Evolutionary conservation across 2,113 vertebrate species (phyloP).

Genomic region (Phylloscopus whistleri): DNA sequence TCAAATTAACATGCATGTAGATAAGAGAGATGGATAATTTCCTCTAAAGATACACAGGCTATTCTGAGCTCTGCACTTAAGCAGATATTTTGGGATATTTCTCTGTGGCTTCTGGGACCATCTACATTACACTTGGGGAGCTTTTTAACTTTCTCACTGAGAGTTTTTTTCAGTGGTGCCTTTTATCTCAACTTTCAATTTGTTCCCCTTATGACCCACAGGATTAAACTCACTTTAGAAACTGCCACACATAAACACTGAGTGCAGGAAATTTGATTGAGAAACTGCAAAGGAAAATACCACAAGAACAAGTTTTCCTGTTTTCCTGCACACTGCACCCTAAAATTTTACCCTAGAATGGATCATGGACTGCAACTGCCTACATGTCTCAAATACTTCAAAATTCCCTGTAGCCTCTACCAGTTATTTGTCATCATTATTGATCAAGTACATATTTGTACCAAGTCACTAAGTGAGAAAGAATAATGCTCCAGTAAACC

Average conservation of each 20-base stretch:
- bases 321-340: not conserved
- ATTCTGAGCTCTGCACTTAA: not conserved
- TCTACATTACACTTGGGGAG: not conserved
- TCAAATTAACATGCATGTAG: not conserved
- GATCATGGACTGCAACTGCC: not conserved
- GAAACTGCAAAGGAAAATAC: not conserved
- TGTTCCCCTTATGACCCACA: not conserved
- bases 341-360: not conserved
- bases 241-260: not conserved
- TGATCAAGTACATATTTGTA: not conserved
- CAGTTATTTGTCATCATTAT: not conserved
- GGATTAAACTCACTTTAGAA: not conserved
- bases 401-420: not conserved
- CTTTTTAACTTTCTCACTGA: not conserved
- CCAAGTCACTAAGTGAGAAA: not conserved
- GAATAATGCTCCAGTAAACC: not conserved
- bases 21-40: not conserved
- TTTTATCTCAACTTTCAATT: not conserved
- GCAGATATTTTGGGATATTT: not conserved
- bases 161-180: not conserved
- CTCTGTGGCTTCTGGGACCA: not conserved
- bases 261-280: not conserved
- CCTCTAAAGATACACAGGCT: not conserved
- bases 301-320: not conserved
- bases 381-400: not conserved